Base-by-base conservation (phyloP, 2,113 vertebrate genomes). In the Etheostoma spectabile region DNA sequence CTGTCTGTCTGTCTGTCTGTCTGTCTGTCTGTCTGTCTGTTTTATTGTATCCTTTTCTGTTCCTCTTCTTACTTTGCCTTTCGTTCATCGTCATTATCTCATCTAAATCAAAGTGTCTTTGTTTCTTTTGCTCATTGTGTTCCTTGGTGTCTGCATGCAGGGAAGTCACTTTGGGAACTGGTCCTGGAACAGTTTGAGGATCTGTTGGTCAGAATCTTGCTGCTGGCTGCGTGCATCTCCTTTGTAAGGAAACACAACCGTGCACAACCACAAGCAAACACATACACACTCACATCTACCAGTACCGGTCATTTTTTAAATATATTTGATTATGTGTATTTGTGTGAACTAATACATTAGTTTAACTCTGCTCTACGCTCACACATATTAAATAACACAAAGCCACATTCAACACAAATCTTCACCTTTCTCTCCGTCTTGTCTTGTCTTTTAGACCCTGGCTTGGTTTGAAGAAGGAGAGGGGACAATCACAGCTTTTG, bases 401-500 rank as follows among this genome's bases (percentile, higher is more conserved):
- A 42, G 18, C 45, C 18, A 65, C 42, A 38, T 1, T 53, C 19
- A 22, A 38, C 42, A 49, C 27, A 42, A 55, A 27, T 30, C 8
- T 8, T 45, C 27, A 60, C 2, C 38, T 15, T 3, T 57, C 22
- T 76, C 61, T 73, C 18, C 42, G n/a, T 35, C n/a, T 52, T 30
- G 11, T 79, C 66, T 72, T 62, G 45, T 86, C 18, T 65, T 5
- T 15, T 30, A 96, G 95, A 93, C 94, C 8, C 87, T 96, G 89
- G 95, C 95, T 14, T 96, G 95, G 95, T 96, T 96, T 33, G 95
- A 96, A 87, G 95, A 96, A 83, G 95, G 95, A 1, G 94, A 95
- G 62, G 95, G 94, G 21, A 96, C 95, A 12, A 94, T 96, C 84
- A 96, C 95, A 61, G 95, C 95, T 33, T 96, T 96, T 55, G 95